Percentiles rank a stretch among this genome's conserved stretches.
phyloP scores from a whole-genome alignment of 2,113 vertebrate genomes.

The Oncorhynchus gorbuscha region DNA sequence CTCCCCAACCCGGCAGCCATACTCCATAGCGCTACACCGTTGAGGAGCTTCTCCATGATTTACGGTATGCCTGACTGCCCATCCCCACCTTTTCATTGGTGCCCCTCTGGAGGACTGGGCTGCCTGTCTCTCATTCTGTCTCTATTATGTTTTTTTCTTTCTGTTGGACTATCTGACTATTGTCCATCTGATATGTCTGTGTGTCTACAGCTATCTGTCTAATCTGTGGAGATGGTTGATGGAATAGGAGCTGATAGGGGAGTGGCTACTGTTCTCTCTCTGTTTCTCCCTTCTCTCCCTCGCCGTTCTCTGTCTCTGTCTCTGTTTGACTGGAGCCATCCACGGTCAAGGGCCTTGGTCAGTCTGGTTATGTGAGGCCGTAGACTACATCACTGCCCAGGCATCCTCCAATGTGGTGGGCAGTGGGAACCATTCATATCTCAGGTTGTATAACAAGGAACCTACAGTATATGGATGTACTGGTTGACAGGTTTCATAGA shows the following conservation, averaged over 20 bases:
- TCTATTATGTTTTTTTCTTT: conserved; percentile 56
- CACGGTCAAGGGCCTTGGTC: conserved; percentile 15
- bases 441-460: conserved; percentile 48
- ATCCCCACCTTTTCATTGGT: not conserved
- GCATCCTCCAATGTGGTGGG: conserved; percentile 12
- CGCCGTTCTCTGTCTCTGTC: not conserved
- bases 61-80: conserved; percentile 34
- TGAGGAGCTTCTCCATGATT: conserved; percentile 59
- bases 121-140: conserved; percentile 40
- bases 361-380: conserved; percentile 6
- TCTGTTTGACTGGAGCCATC: conserved; percentile 24
- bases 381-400: conserved; percentile 5
- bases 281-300: not conserved
- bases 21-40: conserved; percentile 39
- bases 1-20: conserved; percentile 50
- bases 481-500: conserved; percentile 56
- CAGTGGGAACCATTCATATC: conserved; percentile 28
- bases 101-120: not conserved
- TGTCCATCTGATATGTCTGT: conserved; percentile 59
- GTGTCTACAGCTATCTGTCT: conserved; percentile 46
- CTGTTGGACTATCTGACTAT: conserved; percentile 61
- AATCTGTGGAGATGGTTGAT: conserved; percentile 43
- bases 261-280: conserved; percentile 28
- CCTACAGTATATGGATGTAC: conserved; percentile 27
- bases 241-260: conserved; percentile 60